These are phyloP conservation scores for Rhagologus leucostigma DNA, from an alignment of 2,113 vertebrate genomes.

Conservation along the genomic window DNA sequence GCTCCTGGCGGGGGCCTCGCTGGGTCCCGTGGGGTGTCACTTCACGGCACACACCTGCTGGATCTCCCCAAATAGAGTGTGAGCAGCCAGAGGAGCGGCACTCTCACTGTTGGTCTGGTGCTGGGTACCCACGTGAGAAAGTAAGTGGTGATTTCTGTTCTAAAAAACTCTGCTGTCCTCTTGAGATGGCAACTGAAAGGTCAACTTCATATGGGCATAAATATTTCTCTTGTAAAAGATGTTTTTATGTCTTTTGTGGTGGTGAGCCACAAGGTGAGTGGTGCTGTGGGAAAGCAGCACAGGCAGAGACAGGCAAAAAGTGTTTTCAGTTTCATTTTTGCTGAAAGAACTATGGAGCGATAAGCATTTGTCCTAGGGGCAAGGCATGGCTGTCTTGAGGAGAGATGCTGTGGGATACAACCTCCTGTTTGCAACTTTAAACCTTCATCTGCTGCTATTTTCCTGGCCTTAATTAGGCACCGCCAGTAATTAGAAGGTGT, in stretches of 20 bases:
- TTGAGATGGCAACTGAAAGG: background rate
- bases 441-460: background rate
- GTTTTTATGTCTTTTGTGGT: background rate
- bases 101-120: background rate
- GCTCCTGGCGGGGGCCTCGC: background rate
- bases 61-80: accelerated
- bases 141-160: background rate
- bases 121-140: too few relatives aligned
- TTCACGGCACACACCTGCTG: accelerated
- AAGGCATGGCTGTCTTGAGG: background rate
- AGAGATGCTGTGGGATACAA: background rate
- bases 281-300: background rate
- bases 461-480: too few relatives aligned
- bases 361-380: accelerated
- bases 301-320: background rate
- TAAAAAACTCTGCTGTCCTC: background rate
- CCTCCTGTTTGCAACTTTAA: background rate
- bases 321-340: background rate
- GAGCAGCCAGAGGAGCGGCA: background rate
- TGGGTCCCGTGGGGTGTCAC: background rate
- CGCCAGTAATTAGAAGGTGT: background rate
- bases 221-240: background rate
- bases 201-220: background rate
- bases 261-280: background rate
- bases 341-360: background rate